phyloP scores from a whole-genome alignment of 2,797 vertebrate species.

The Leucoraja ocellata region DNA sequence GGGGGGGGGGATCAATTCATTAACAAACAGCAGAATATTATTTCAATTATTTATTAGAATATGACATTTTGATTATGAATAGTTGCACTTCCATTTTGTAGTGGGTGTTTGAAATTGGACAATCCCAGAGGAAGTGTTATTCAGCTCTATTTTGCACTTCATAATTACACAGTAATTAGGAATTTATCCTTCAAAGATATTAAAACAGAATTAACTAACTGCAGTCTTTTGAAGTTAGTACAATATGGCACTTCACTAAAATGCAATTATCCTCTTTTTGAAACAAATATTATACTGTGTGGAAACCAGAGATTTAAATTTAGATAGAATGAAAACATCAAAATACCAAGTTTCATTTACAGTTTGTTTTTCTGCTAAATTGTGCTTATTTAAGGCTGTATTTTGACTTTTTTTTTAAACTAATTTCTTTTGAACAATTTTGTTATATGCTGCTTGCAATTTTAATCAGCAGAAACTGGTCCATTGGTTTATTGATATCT shows the following conservation, averaged over 20 bases:
- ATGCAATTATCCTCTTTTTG: background rate
- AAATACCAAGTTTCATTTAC: background rate
- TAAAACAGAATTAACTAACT: background rate
- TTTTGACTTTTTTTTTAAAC: background rate
- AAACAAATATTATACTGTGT: slow-evolving; percentile 2
- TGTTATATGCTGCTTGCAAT: background rate
- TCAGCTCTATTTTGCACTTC: slow-evolving; percentile 21
- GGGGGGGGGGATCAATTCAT: background rate
- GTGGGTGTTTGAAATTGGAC: slow-evolving; percentile 30
- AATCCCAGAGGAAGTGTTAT: slow-evolving; percentile 24
- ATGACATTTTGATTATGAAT: slow-evolving; percentile 18
- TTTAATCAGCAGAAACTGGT: background rate
- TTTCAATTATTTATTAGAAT: slow-evolving; percentile 22
- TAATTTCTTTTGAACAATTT: background rate
- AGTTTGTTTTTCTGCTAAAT: background rate
- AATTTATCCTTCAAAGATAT: slow-evolving; percentile 20
- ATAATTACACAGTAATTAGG: slow-evolving; percentile 23
- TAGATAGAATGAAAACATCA: background rate
- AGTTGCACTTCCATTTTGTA: slow-evolving; percentile 19
- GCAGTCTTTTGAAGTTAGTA: background rate
- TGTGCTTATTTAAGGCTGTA: background rate
- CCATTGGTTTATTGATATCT: slow-evolving; percentile 6
- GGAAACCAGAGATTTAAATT: background rate
- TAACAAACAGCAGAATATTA: background rate
- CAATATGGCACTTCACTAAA: slow-evolving; percentile 10